These are phyloP conservation scores for Nomada hirtipes DNA, from an alignment of 2,888 invertebrate species.

Conservation along the genomic window DNA sequence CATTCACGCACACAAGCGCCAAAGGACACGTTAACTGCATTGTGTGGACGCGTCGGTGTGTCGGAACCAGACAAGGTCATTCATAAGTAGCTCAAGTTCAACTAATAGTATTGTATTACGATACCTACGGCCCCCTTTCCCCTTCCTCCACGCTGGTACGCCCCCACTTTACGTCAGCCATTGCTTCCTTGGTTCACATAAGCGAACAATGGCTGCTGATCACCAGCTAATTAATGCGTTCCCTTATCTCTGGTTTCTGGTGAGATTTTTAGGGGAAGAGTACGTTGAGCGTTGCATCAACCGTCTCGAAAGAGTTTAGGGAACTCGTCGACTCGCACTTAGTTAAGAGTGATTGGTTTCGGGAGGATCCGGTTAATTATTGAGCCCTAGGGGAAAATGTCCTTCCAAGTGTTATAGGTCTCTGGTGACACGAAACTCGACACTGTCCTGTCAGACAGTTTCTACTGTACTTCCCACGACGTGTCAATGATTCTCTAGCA, in stretches of 20 bases:
- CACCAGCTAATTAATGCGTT: slow-evolving; percentile 43
- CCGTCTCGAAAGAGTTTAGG: too few relatives aligned
- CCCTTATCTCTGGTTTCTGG: neutral
- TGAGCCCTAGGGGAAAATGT: neutral
- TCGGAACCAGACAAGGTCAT: slow-evolving; percentile 78
- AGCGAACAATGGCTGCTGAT: slow-evolving; percentile 44
- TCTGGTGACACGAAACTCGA: neutral
- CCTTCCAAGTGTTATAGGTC: neutral
- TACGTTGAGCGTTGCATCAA: too few relatives aligned
- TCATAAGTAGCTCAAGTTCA: slow-evolving; percentile 83
- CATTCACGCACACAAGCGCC: slow-evolving; percentile 41
- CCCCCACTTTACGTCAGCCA: slow-evolving; percentile 12
- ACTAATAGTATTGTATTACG: slow-evolving; percentile 78
- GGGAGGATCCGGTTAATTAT: neutral
- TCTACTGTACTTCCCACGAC: slow-evolving; percentile 19
- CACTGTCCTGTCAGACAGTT: neutral
- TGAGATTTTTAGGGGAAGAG: neutral
- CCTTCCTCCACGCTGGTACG: slow-evolving; percentile 43
- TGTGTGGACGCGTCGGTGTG: slow-evolving; percentile 29
- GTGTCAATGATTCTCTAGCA: slow-evolving; percentile 43
- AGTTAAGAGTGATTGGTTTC: too few relatives aligned
- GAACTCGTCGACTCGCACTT: too few relatives aligned
- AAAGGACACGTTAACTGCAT: slow-evolving; percentile 35
- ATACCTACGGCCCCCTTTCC: slow-evolving; percentile 70
- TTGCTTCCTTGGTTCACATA: slow-evolving; percentile 40